phyloP scores from a whole-genome alignment of 1,140 invertebrate species.

The Hormaphis cornu region DNA sequence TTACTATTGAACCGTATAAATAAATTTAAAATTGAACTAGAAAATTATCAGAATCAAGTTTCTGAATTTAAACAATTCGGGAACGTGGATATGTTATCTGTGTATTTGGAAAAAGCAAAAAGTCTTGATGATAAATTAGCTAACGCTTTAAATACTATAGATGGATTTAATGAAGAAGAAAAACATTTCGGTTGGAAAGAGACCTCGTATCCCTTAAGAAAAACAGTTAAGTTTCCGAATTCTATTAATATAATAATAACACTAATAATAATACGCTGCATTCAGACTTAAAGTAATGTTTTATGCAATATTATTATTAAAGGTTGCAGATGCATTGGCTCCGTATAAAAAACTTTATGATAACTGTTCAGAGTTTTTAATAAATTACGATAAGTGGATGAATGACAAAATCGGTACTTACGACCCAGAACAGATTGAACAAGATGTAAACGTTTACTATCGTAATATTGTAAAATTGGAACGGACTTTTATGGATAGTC shows the following conservation, averaged over 20 bases:
- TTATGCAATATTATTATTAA: not conserved
- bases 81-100: constrained; percentile 71
- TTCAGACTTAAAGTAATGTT: no score
- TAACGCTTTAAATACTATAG: constrained; percentile 68
- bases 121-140: constrained; percentile 59
- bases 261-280: no score
- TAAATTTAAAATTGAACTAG: constrained; percentile 70
- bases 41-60: constrained; percentile 67
- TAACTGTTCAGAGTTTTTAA: constrained; percentile 72
- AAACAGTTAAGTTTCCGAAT: constrained; percentile 6
- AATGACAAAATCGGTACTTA: constrained; percentile 69
- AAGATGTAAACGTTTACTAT: constrained; percentile 68
- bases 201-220: constrained; percentile 67
- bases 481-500: constrained; percentile 66
- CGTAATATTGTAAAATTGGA: constrained; percentile 79
- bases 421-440: constrained; percentile 81
- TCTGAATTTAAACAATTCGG: constrained; percentile 82
- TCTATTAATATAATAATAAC: not conserved
- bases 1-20: constrained; percentile 53
- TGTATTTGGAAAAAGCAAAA: constrained; percentile 73
- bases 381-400: constrained; percentile 75
- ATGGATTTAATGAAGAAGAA: constrained; percentile 88
- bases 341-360: constrained; percentile 88
- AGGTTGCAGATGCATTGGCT: constrained; percentile 38
- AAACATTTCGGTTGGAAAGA: constrained; percentile 78